phyloP scores from a whole-genome alignment of 2,113 vertebrate genomes.

The Crypturellus undulatus region DNA sequence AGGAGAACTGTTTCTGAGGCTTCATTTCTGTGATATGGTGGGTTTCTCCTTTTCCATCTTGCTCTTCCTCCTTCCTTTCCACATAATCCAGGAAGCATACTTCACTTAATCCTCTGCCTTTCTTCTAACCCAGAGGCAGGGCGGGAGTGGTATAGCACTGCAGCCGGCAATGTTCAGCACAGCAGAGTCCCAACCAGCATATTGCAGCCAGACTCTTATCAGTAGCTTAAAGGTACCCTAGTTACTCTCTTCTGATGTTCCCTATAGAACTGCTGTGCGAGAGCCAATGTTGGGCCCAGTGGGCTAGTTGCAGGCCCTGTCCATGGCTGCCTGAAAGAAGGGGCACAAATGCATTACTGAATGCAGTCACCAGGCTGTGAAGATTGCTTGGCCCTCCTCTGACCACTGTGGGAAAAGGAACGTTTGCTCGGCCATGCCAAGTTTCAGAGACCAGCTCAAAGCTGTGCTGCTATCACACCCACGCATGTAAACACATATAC shows the following conservation, averaged over 20 bases:
- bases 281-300: background rate
- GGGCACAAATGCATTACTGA: background rate
- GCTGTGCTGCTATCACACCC: background rate
- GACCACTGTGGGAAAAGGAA: background rate
- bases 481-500: background rate
- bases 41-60: background rate
- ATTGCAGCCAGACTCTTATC: background rate
- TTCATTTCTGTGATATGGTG: background rate
- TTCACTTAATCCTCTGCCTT: background rate
- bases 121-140: background rate
- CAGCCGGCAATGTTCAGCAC: background rate
- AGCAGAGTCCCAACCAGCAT: background rate
- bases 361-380: background rate
- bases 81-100: background rate
- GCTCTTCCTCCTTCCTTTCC: background rate
- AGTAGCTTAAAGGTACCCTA: background rate
- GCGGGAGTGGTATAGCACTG: background rate
- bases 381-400: accelerated
- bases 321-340: accelerated
- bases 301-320: background rate
- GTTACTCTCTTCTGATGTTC: background rate
- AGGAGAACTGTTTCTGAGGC: background rate
- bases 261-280: background rate
- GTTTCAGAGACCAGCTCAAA: background rate
- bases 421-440: accelerated